Evolutionary conservation across 2,113 vertebrate species (phyloP).

Genomic region (Oncorhynchus gorbuscha): DNA sequence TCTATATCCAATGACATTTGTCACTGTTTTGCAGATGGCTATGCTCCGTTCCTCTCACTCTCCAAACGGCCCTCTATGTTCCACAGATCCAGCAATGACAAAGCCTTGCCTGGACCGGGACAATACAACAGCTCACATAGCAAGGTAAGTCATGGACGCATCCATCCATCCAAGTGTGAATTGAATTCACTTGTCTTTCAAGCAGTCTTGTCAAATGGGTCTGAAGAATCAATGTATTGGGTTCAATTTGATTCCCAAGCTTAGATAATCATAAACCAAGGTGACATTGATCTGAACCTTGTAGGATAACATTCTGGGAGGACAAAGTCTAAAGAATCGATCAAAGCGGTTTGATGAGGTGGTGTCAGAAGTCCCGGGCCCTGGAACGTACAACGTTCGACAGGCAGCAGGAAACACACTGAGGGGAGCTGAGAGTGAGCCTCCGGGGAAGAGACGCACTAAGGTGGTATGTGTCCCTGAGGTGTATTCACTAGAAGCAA

Average conservation of each 20-base stretch:
- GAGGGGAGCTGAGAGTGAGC: constrained; percentile 14
- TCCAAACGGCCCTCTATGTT: constrained; percentile 63
- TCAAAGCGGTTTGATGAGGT: constrained; percentile 74
- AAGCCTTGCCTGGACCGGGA: constrained; percentile 75
- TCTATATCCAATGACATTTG: not conserved
- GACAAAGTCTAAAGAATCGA: constrained; percentile 75
- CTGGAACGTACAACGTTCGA: constrained; percentile 69
- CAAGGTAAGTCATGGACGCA: constrained; percentile 63
- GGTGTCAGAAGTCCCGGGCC: constrained; percentile 70
- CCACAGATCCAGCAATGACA: constrained; percentile 22
- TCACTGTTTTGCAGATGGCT: constrained; percentile 65
- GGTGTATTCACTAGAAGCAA: not conserved
- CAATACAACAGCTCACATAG: constrained; percentile 70
- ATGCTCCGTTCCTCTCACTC: constrained; percentile 83
- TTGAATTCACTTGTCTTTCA: not conserved
- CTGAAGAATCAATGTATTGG: too few species aligned
- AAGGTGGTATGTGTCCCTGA: constrained; percentile 34
- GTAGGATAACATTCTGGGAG: constrained; percentile 68
- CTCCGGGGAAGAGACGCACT: constrained; percentile 19
- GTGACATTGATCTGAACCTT: not conserved
- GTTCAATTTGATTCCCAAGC: not conserved
- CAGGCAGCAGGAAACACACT: constrained; percentile 18
- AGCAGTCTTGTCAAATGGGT: not conserved
- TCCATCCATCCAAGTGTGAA: not conserved
- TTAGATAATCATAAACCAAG: not conserved